These are phyloP conservation scores for Silurus asotus DNA, from an alignment of 2,113 vertebrate species.

Conservation along the genomic window DNA sequence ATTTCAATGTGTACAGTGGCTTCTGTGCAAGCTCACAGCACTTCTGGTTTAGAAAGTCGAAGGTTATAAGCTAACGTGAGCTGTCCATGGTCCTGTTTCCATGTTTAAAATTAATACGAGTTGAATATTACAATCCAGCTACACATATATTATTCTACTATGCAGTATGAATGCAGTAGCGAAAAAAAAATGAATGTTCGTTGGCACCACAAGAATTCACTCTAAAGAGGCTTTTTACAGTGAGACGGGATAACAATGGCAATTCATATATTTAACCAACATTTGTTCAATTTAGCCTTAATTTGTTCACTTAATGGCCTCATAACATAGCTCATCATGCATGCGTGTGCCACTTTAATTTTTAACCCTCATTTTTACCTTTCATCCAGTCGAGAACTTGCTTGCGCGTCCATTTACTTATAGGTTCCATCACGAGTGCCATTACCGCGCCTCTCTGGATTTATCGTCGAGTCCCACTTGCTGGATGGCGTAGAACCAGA, in stretches of 20 bases:
- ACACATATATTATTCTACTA: conserved; percentile 59
- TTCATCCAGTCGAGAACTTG: conserved; percentile 84
- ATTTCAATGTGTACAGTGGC: background rate
- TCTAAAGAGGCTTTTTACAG: background rate
- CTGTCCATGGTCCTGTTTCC: conserved; percentile 73
- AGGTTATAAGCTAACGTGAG: conserved; percentile 58
- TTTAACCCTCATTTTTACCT: conserved; percentile 64
- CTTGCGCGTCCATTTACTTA: conserved; percentile 81
- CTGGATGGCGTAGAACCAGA: conserved; percentile 51
- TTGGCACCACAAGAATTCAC: background rate
- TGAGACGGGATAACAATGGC: background rate
- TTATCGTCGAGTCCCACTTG: conserved; percentile 60
- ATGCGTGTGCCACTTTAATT: conserved; percentile 8
- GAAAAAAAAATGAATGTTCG: too few relatives aligned
- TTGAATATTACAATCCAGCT: conserved; percentile 55
- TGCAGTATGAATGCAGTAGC: too few relatives aligned
- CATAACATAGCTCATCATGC: background rate
- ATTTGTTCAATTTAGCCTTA: background rate
- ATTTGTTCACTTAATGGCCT: background rate
- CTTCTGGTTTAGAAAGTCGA: too few relatives aligned
- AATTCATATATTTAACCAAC: background rate
- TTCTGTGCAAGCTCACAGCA: background rate
- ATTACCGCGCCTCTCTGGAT: conserved; percentile 71
- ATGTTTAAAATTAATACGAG: conserved; percentile 37
- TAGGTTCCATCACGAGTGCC: conserved; percentile 80